Percentiles rank a stretch among this genome's conserved stretches.
Conservation (phyloP, 1,140 invertebrate genomes). For the Lordiphosa mommai region DNA sequence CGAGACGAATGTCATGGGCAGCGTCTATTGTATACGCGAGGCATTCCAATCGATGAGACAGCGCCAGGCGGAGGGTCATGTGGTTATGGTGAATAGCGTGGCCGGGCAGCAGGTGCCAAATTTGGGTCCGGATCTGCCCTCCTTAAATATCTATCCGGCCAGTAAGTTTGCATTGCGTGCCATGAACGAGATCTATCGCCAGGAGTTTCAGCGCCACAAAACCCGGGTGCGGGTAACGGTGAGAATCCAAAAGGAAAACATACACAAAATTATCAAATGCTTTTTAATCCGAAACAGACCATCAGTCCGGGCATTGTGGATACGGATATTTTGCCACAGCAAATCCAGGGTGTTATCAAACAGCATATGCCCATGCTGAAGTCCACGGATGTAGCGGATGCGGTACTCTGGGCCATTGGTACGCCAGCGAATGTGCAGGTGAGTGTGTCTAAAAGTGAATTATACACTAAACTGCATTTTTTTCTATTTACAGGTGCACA, state of each 20-base stretch:
- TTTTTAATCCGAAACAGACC: conserved; percentile 79
- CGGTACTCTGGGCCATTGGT: conserved; percentile 82
- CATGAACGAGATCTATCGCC: conserved; percentile 83
- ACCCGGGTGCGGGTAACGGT: conserved; percentile 83
- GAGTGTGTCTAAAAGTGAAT: conserved; percentile 16
- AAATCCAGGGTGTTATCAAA: conserved; percentile 52
- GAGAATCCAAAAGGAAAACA: conserved; percentile 54
- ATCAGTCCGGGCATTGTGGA: conserved; percentile 83
- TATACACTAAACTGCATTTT: not conserved
- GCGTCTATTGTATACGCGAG: conserved; percentile 85
- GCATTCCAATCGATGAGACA: conserved; percentile 85
- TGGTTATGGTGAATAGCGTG: conserved; percentile 79
- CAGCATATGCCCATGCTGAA: conserved; percentile 67
- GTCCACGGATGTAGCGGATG: conserved; percentile 82
- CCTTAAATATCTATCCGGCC: conserved; percentile 82
- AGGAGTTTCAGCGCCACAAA: conserved; percentile 76
- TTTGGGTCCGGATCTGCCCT: conserved; percentile 61
- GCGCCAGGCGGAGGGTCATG: conserved; percentile 84
- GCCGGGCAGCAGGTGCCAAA: conserved; percentile 75
- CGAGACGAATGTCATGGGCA: conserved; percentile 86
- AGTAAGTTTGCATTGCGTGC: conserved; percentile 83
- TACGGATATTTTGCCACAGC: conserved; percentile 81
- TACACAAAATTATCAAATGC: not conserved
- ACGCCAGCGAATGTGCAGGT: conserved; percentile 85
- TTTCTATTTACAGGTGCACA: conserved; percentile 51